Conservation (phyloP, 2,888 invertebrate genomes). For the Sussaba pulchella region DNA sequence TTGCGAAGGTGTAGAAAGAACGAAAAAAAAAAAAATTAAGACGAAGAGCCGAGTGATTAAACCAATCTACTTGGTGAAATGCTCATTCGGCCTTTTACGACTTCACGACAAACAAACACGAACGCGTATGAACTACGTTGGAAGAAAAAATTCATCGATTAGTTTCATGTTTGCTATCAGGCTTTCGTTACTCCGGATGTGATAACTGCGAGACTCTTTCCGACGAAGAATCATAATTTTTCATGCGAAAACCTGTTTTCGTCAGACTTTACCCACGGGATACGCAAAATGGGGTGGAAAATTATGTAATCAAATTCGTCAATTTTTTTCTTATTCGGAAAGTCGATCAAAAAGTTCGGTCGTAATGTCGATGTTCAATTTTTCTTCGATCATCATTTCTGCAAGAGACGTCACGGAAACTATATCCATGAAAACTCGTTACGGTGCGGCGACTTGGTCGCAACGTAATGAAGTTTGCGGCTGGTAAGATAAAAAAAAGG, state of each 20-base stretch:
- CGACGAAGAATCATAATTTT: not conserved
- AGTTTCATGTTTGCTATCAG: conserved; percentile 5
- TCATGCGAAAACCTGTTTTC: too few species aligned
- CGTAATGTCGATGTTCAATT: conserved; percentile 19
- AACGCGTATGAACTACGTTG: not conserved
- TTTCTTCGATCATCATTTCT: too few species aligned
- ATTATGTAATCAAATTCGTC: too few species aligned
- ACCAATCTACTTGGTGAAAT: conserved; percentile 66
- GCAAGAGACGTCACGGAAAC: not conserved
- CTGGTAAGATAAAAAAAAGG: not conserved
- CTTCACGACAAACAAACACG: conserved; percentile 26
- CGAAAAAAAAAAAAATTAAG: conserved; percentile 65
- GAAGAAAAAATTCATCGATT: conserved; percentile 7
- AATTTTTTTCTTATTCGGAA: too few species aligned
- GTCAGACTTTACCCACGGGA: too few species aligned
- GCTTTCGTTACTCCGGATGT: not conserved
- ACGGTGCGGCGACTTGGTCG: conserved; percentile 17
- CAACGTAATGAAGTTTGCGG: not conserved
- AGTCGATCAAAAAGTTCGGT: too few species aligned
- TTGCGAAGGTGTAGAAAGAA: not conserved
- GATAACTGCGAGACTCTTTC: not conserved
- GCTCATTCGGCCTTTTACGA: not conserved
- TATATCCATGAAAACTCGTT: conserved; percentile 52
- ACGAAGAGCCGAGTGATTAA: conserved; percentile 69
- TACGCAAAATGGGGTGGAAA: too few species aligned